Evolutionary conservation across 2,888 invertebrate genomes (phyloP).

Genomic region (Leptinotarsa tumamoca): DNA sequence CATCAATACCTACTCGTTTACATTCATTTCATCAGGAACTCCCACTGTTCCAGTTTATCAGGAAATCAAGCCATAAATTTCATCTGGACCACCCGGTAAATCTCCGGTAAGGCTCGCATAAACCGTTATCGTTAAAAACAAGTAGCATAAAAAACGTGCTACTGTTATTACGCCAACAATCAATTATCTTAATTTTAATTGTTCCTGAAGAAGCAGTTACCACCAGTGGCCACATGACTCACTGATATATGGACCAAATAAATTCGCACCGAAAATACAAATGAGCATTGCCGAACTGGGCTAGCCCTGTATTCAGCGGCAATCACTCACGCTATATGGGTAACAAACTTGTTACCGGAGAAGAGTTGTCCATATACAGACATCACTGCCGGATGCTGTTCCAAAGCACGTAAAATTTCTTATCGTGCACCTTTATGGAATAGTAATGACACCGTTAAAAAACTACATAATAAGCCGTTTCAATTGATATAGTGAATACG

Average conservation of each 20-base stretch:
- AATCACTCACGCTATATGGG: conserved; percentile 35
- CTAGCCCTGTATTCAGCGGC: conserved; percentile 29
- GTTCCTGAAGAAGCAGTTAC: conserved; percentile 31
- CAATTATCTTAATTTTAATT: conserved; percentile 39
- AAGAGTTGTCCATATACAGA: conserved; percentile 45
- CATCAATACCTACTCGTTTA: no score
- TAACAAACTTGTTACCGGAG: conserved; percentile 38
- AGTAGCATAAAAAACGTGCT: conserved; percentile 30
- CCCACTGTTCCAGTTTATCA: conserved; percentile 1
- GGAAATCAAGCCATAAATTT: conserved; percentile 25
- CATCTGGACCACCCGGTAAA: conserved; percentile 25
- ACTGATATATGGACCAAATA: conserved; percentile 28
- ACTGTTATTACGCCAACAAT: conserved; percentile 36
- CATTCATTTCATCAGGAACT: no score
- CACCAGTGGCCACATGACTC: conserved; percentile 19
- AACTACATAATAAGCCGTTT: conserved; percentile 42
- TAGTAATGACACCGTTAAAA: conserved; percentile 44
- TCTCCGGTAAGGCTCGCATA: conserved; percentile 26
- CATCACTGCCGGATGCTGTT: conserved; percentile 42
- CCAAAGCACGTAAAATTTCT: conserved; percentile 44
- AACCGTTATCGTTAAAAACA: conserved; percentile 17
- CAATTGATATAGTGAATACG: conserved; percentile 29
- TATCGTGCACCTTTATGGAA: conserved; percentile 42
- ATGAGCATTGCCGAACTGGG: conserved; percentile 17
- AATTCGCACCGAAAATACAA: conserved; percentile 29